phyloP scores from a whole-genome alignment of 2,113 vertebrate species.

The Stegastes partitus region DNA sequence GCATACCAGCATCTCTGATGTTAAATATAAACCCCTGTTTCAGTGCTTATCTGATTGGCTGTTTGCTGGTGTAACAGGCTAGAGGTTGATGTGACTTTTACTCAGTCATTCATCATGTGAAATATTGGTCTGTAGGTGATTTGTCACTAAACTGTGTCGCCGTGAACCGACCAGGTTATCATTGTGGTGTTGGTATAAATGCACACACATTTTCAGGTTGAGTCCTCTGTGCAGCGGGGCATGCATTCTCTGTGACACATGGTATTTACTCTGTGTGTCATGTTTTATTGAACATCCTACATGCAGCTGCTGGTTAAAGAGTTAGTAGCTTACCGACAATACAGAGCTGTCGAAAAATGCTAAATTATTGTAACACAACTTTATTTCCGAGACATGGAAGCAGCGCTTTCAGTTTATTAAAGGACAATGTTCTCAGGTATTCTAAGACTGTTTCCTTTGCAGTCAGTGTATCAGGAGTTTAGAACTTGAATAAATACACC shows the following conservation, averaged over 20 bases:
- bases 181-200: not conserved
- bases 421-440: not conserved
- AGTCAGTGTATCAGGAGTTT: not conserved
- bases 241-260: not conserved
- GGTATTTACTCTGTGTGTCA: not conserved
- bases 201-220: constrained; percentile 3
- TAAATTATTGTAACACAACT: not conserved
- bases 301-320: constrained; percentile 1
- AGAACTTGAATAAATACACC: not conserved
- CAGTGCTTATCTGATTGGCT: constrained; percentile 16
- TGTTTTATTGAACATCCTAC: not conserved
- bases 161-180: not conserved
- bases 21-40: constrained; percentile 9
- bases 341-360: constrained; percentile 3
- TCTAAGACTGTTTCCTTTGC: not conserved
- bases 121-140: constrained; percentile 13
- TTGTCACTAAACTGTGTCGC: constrained; percentile 18
- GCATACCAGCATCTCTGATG: constrained; percentile 24
- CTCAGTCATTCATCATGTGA: constrained; percentile 9
- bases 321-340: not conserved
- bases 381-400: constrained; percentile 9
- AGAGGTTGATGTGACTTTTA: constrained; percentile 15
- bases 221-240: not conserved
- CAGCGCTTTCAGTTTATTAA: constrained; percentile 2
- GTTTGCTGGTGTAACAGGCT: constrained; percentile 3